phyloP scores from a whole-genome alignment of 2,113 vertebrate species.

The Cynocephalus volans region DNA sequence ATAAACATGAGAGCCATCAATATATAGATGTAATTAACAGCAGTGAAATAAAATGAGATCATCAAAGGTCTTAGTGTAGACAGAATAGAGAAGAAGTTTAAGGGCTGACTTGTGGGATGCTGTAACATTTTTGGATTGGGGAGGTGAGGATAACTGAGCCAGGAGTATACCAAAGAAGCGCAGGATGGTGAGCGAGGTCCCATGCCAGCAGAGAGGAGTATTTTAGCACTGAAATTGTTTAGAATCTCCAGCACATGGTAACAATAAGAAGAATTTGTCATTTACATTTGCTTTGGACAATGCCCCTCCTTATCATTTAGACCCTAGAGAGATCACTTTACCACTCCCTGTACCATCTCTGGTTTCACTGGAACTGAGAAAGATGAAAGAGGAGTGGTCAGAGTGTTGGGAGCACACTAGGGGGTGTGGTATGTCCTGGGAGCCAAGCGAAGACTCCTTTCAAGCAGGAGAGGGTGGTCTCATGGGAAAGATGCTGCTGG shows the following conservation, averaged over 20 bases:
- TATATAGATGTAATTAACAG: not conserved
- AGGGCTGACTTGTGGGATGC: not conserved
- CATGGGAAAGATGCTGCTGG: not conserved
- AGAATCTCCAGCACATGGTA: not conserved
- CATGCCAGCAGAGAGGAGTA: not conserved
- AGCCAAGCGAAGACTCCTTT: not conserved
- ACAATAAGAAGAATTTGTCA: not conserved
- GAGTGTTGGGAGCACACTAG: no score
- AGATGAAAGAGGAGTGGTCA: not conserved
- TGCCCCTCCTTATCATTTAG: not conserved
- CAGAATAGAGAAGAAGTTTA: not conserved
- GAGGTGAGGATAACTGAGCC: not conserved
- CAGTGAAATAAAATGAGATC: not conserved
- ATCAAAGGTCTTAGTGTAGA: not conserved
- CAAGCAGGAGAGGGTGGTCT: not conserved
- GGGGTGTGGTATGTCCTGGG: not conserved
- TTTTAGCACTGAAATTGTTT: not conserved
- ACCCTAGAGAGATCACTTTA: not conserved
- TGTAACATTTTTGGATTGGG: not conserved
- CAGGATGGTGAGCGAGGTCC: rapidly evolving
- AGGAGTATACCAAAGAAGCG: not conserved
- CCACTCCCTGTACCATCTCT: not conserved
- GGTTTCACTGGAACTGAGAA: not conserved
- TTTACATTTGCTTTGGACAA: not conserved
- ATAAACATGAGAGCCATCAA: not conserved